Conservation (phyloP, 2,113 vertebrate genomes). For the Amphiprion ocellaris region DNA sequence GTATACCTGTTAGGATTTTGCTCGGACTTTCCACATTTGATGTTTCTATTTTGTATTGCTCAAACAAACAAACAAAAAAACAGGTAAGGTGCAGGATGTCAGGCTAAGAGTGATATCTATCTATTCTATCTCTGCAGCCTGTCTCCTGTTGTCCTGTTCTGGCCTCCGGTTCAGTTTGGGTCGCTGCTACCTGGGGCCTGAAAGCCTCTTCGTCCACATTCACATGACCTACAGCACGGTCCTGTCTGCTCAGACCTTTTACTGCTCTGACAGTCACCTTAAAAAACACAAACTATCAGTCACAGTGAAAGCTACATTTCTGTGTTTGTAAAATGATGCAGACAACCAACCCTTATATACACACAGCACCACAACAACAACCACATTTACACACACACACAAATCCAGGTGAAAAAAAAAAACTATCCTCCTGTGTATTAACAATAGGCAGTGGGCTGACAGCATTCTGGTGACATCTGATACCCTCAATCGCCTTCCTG, state of each 20-base stretch:
- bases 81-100: background rate
- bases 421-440: slow-evolving; percentile 34
- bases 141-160: slow-evolving; percentile 29
- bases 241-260: background rate
- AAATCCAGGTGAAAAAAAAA: slow-evolving; percentile 60
- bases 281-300: background rate
- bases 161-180: slow-evolving; percentile 36
- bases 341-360: background rate
- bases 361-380: slow-evolving; percentile 22
- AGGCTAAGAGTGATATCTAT: slow-evolving; percentile 13
- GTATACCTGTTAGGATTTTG: background rate
- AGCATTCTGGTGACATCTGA: slow-evolving; percentile 78
- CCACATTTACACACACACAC: slow-evolving; percentile 20
- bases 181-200: slow-evolving; percentile 40
- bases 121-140: background rate
- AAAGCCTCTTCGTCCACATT: slow-evolving; percentile 14
- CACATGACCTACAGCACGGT: slow-evolving; percentile 7
- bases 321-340: slow-evolving; percentile 23
- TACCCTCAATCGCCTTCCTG: slow-evolving; percentile 80
- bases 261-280: background rate
- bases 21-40: background rate
- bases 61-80: slow-evolving; percentile 5
- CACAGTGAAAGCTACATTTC: background rate
- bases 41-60: background rate
- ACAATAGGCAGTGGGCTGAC: slow-evolving; percentile 61